Conservation (phyloP, 2,888 invertebrate genomes). For the Volucella inanis region DNA sequence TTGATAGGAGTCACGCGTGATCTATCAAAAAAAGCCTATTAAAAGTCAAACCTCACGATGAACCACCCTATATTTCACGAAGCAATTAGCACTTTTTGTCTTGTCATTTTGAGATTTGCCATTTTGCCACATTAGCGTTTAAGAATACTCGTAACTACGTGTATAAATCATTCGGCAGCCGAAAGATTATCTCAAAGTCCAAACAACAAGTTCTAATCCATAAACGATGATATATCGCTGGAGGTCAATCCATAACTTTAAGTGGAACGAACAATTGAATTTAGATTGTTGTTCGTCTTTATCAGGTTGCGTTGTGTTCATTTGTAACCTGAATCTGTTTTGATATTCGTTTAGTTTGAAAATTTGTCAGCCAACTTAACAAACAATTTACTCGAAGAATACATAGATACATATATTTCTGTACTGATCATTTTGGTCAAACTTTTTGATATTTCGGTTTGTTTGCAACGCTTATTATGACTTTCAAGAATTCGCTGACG, state of each 20-base stretch:
- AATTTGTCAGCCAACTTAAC: too few relatives aligned
- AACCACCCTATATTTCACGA: too few relatives aligned
- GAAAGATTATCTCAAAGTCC: constrained; percentile 14
- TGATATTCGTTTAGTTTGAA: too few relatives aligned
- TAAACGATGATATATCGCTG: background rate
- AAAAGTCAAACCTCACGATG: too few relatives aligned
- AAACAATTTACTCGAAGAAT: too few relatives aligned
- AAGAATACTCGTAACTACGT: constrained; percentile 32
- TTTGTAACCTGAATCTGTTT: background rate
- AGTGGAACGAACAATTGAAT: background rate
- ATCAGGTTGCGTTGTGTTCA: background rate
- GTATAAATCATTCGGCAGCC: constrained; percentile 18
- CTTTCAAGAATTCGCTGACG: background rate
- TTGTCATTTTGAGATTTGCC: background rate
- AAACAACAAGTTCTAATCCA: constrained; percentile 7
- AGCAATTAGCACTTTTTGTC: background rate
- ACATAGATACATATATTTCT: too few relatives aligned
- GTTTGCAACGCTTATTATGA: constrained; percentile 24
- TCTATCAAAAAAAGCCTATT: too few relatives aligned
- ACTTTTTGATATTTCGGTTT: background rate
- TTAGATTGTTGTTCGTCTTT: background rate
- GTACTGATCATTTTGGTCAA: background rate
- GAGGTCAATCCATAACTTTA: constrained; percentile 3
- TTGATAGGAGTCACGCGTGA: too few relatives aligned
- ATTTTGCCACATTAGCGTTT: background rate